These are phyloP conservation scores for Muntiacus reevesi DNA, from an alignment of 2,113 vertebrate species.

Conservation along the genomic window DNA sequence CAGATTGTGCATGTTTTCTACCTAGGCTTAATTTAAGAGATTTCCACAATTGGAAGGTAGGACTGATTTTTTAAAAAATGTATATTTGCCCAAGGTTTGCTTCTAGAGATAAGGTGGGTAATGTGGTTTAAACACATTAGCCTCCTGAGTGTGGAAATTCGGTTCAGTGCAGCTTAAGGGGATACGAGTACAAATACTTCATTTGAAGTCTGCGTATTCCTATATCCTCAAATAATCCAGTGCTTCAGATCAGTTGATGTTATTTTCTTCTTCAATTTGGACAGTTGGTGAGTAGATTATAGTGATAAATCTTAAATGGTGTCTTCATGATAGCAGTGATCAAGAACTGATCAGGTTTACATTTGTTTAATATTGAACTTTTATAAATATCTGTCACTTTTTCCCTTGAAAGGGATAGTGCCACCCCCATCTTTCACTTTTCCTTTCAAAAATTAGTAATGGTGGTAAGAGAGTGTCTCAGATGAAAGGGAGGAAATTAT, in stretches of 20 bases:
- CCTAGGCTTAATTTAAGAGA: neutral
- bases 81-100: neutral
- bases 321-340: neutral
- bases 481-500: neutral
- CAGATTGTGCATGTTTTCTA: neutral
- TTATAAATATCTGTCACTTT: neutral
- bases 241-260: accelerated
- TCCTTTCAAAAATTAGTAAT: neutral
- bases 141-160: conserved; percentile 6
- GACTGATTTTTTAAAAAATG: neutral
- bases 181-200: neutral
- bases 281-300: neutral
- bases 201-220: neutral
- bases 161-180: neutral
- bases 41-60: neutral
- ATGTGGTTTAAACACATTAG: conserved; percentile 2
- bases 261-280: neutral
- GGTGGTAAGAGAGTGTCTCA: neutral
- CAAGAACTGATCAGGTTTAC: neutral
- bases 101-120: neutral
- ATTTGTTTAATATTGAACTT: neutral
- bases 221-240: accelerated
- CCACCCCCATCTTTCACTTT: neutral
- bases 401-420: neutral
- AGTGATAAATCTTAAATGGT: neutral